Evolutionary conservation across 2,888 invertebrate genomes (phyloP), one percentile per base, ranked within the genome.

Genomic region (Spodoptera exigua): DNA sequence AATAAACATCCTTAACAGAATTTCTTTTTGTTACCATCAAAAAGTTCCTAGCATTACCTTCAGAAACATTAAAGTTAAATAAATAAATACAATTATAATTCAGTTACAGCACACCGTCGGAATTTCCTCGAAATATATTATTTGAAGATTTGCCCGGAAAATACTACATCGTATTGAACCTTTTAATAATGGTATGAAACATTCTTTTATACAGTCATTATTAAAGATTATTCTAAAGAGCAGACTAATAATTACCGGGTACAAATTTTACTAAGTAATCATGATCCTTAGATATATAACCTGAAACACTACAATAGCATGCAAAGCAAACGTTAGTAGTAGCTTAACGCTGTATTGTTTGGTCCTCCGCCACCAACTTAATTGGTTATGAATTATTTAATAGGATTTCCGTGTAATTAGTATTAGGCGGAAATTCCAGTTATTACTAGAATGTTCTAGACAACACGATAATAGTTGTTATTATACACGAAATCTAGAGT

Each of bases 331-430:
- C 48, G 5, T 4, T 27, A 27, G 27, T 7, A 9, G 18, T 11
- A 18, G 36, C 47, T 60, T 55, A 65, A 45, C 44, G 36, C 57
- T 47, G 37, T 52, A 62, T 59, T 76, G 59, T 64, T 55, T 17
- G 18, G 27, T 59, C 44, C 40, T 74, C 48, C 16, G 37, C 34
- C 37, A 44, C 44, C 37, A 54, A 54, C 52, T 41, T 58, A 70
- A 70, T 74, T 66, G 46, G 44, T 58, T 56, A 58, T 62, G 61
- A 60, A 67, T 70, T 56, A 64, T 35, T 64, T 56, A 27, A 27
- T 27, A 27, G 27, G 27, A 27, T 27, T 27, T 27, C 27, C 27
- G 27, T 27, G 27, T 27, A 27, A 27, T 27, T 27, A 27, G 27
- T 27, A 77, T 70, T 51, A 63, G 27, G 13, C 36, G 53, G 58